A percentile compares a stretch with the other conserved stretches of the same genome.
Conservation (phyloP, 2,113 vertebrate species). For the Phoxinus phoxinus region DNA sequence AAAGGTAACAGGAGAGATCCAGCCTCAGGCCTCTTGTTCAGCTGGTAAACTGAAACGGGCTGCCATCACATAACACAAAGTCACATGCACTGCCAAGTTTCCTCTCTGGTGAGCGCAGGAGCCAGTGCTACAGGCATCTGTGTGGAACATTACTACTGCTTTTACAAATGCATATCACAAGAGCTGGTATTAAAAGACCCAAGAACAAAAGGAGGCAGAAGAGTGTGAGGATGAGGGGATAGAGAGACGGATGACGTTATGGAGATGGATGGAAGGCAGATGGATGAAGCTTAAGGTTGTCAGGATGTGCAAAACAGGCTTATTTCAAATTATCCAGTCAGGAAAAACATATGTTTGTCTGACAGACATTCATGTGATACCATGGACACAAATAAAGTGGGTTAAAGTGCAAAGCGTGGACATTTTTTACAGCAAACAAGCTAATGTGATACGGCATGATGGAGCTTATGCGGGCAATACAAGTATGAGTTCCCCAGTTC, state of each 20-base stretch:
- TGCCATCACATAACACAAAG: constrained; percentile 56
- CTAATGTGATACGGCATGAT: background rate
- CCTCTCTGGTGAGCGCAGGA: constrained; percentile 31
- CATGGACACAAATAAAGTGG: background rate
- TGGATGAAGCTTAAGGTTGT: constrained; percentile 52
- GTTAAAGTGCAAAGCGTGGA: background rate
- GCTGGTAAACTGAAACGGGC: constrained; percentile 60
- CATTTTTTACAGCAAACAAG: constrained; percentile 4
- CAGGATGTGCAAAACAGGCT: constrained; percentile 37
- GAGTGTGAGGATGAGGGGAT: background rate
- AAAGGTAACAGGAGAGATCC: constrained; percentile 52
- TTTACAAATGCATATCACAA: constrained; percentile 20
- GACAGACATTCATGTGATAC: background rate
- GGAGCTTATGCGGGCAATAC: background rate
- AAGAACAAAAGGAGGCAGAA: constrained; percentile 21
- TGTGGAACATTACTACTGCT: background rate
- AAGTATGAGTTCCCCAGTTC: background rate
- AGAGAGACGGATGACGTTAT: background rate
- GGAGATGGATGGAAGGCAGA: constrained; percentile 38
- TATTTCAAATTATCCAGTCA: constrained; percentile 30
- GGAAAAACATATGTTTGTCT: background rate
- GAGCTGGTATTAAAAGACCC: background rate
- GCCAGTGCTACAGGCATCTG: constrained; percentile 3
- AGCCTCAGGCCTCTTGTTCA: constrained; percentile 41
- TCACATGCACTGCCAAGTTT: constrained; percentile 50